Base-by-base conservation (phyloP, 2,113 vertebrate genomes). In the Phylloscopus trochiloides region DNA sequence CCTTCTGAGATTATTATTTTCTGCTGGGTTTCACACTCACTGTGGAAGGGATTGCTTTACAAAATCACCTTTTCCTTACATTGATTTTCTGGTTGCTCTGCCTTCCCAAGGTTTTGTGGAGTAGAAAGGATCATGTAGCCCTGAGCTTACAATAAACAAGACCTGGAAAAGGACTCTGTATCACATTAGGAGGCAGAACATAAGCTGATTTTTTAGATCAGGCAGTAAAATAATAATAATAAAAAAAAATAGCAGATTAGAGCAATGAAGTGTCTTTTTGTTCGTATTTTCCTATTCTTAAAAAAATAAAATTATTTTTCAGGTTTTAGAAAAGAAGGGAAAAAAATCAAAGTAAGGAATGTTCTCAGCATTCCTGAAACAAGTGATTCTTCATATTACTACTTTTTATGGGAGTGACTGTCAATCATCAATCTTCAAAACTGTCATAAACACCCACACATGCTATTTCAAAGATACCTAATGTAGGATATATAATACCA, bases 401-500 rank as follows among this genome's bases (percentile, higher is more conserved):
- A 87, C 79, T 94, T 97, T 96, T 96, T 92, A 96, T 92, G 88
- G 66, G 88, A 92, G 92, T 75, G 78, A 78, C 45, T 96, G 86
- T 94, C 95, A 95, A 90, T 97, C 90, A 96, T 86, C 80, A n/a
- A 19, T 63, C 88, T 95, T 96, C 59, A 96, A 86, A 97, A 96
- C 93, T 91, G 86, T 95, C 96, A 94, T 95, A 95, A 86, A 95
- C 89, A 94, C 90, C 92, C 91, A 90, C 95, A 90, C 81, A 93
- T 59, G 82, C 90, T 96, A 92, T 96, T 95, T 95, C 96, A 88
- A 94, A 96, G 94, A 88, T 96, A 77, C 90, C 92, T 96, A 92
- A 80, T 84, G 94, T 84, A 80, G 79, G 96, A 92, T 94, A 97
- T 96, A 96, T 94, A 96, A 97, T 96, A 95, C 94, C 85, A 96